Percentiles rank a stretch among this genome's conserved stretches.
These are phyloP conservation scores for Limnephilus marmoratus DNA, from an alignment of 2,888 invertebrate genomes.

Conservation along the genomic window DNA sequence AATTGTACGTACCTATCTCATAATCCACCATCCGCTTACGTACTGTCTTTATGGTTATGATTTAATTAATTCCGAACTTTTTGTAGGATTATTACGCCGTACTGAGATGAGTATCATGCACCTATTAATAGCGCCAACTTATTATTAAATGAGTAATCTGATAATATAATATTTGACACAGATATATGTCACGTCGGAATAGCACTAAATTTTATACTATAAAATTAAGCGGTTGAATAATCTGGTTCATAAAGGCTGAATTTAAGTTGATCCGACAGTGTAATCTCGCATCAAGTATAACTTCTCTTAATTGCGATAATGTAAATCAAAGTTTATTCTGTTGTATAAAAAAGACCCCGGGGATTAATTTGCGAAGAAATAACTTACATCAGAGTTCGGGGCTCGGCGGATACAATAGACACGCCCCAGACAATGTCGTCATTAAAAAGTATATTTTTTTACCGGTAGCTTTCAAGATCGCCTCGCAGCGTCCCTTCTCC, in stretches of 20 bases:
- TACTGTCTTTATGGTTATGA: conserved; percentile 47
- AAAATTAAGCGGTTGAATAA: background rate
- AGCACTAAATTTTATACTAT: background rate
- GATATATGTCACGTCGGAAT: background rate
- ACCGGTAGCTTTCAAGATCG: conserved; percentile 42
- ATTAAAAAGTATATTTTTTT: conserved; percentile 61
- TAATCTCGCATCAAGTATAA: background rate
- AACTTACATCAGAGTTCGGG: conserved; percentile 34
- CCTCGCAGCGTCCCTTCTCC: conserved; percentile 20
- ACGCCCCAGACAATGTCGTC: conserved; percentile 62
- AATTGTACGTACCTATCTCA: conserved; percentile 25
- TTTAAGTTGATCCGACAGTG: background rate
- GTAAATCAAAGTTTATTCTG: conserved; percentile 49
- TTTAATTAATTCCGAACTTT: conserved; percentile 44
- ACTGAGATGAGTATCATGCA: conserved; percentile 30
- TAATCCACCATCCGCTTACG: conserved; percentile 41
- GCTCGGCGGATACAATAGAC: conserved; percentile 47
- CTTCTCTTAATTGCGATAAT: conserved; percentile 27
- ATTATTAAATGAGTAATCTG: conserved; percentile 14
- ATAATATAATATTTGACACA: background rate
- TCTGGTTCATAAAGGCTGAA: background rate
- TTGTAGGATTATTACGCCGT: conserved; percentile 8
- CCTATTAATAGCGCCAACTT: background rate
- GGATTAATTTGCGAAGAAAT: conserved; percentile 58
- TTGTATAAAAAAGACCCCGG: conserved; percentile 46